Evolutionary conservation across 2,113 vertebrate genomes (phyloP).

Genomic region (Hyaena hyaena): DNA sequence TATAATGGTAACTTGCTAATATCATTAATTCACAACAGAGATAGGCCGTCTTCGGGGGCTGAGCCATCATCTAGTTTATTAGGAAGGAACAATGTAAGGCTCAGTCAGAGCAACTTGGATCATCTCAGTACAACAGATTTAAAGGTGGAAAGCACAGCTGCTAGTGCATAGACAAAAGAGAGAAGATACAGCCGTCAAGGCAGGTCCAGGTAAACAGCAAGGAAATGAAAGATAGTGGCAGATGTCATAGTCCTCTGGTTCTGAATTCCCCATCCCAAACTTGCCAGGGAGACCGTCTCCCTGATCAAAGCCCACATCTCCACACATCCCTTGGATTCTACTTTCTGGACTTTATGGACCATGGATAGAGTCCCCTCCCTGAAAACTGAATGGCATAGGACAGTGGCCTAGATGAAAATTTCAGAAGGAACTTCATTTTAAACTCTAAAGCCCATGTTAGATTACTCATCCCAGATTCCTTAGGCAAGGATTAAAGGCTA

Average conservation of each 20-base stretch:
- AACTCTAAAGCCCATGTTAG: neutral
- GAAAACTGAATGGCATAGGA: neutral
- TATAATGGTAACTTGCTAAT: constrained; percentile 38
- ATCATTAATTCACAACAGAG: constrained; percentile 45
- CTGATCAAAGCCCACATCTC: neutral
- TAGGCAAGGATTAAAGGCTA: neutral
- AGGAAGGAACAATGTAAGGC: neutral
- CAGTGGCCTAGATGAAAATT: neutral
- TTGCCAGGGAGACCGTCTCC: neutral
- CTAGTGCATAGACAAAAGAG: neutral
- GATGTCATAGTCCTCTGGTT: neutral
- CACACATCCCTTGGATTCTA: neutral
- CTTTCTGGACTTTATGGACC: neutral
- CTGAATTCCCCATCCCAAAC: neutral
- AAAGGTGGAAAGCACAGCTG: neutral
- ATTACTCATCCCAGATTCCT: neutral
- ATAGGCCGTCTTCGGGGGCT: neutral
- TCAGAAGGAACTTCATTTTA: neutral
- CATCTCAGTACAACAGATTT: neutral
- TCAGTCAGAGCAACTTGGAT: neutral
- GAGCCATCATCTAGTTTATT: neutral
- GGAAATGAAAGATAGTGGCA: neutral
- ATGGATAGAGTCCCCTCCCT: neutral
- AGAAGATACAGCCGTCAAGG: neutral
- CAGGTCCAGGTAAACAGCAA: neutral